These are phyloP conservation scores for Glareola pratincola DNA, from an alignment of 2,113 vertebrate species.

Conservation along the genomic window DNA sequence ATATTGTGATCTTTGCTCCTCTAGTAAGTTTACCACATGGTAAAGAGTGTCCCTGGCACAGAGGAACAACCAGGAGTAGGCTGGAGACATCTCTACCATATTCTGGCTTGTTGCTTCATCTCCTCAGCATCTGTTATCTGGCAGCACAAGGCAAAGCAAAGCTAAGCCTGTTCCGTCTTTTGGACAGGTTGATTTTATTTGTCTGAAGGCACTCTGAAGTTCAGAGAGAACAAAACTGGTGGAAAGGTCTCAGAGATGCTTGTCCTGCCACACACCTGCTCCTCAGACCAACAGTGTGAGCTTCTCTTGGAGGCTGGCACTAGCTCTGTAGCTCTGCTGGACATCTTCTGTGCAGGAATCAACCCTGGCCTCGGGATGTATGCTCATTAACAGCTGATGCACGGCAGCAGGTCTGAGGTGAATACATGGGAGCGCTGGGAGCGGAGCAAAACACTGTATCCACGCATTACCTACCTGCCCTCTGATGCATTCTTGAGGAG, in stretches of 20 bases:
- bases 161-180: neutral
- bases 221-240: neutral
- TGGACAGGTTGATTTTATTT: neutral
- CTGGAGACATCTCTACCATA: neutral
- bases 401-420: neutral
- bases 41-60: neutral
- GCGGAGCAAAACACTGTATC: neutral
- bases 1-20: neutral
- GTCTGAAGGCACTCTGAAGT: neutral
- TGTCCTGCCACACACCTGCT: neutral
- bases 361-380: neutral
- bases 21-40: neutral
- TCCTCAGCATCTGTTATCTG: neutral
- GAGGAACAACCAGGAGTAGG: neutral
- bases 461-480: neutral
- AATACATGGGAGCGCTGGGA: accelerated
- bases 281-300: neutral
- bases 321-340: neutral
- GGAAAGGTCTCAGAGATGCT: neutral
- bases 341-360: neutral
- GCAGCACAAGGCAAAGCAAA: neutral
- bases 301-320: neutral
- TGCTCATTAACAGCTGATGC: neutral
- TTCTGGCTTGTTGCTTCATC: neutral
- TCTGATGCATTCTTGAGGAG: neutral